Base-by-base conservation (phyloP, 2,113 vertebrate genomes). In the Pluvialis apricaria region DNA sequence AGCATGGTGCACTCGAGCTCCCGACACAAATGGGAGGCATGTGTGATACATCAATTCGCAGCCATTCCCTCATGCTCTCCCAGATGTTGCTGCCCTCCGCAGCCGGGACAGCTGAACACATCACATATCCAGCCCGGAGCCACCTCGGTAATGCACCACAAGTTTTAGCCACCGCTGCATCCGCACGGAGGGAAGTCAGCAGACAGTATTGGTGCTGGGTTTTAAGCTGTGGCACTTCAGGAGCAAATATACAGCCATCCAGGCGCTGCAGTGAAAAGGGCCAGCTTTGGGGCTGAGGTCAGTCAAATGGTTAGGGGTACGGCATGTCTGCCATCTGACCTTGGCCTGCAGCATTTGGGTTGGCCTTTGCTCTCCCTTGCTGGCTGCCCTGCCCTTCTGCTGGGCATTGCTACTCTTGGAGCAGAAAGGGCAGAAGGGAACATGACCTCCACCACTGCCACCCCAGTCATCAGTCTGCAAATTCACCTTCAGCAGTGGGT, bases 31-130 rank as follows among this genome's bases (percentile, higher is more conserved):
- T 77, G 84, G 52, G 78, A 97, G 82, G 92, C 92, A 91, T 91
- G 78, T 95, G 92, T 58, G 75, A 89, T 82, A 38, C 93, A 90
- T 96, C 94, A 96, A 10, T 80, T 93, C 11, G 1, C 90, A 90
- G 84, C 87, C 86, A 92, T 96, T 94, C 82, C 82, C 75, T 91
- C 93, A 26, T 93, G 90, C 77, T 91, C 71, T 87, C 85, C 80
- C 96, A 94, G 93, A 96, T 96, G 96, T 91, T 96, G 75, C 82
- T 96, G 93, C 62, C 90, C 87, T 94, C 82, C 4, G 0, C 80
- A 91, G 72, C 78, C 1, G 0, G 86, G 94, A 93, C 90, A 91
- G 90, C 87, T 96, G 93, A 96, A 77, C 57, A 32, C 57, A 72
- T 90, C 75, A 10, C 2, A 1, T 79, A 54, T 52, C 55, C 60